Base-by-base conservation (phyloP, 1,140 invertebrate species). In the Ectropis grisescens region DNA sequence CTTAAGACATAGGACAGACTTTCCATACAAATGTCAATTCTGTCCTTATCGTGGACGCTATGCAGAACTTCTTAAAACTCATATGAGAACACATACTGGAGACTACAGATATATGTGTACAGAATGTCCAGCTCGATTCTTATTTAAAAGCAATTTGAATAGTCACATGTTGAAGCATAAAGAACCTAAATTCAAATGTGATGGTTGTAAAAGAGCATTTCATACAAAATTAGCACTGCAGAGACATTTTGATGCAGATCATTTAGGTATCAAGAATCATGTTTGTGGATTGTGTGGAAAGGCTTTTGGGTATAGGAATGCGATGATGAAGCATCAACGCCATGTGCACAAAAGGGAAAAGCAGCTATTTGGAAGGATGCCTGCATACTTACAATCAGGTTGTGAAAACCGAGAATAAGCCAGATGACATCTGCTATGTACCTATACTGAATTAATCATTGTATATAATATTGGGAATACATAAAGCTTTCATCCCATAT, bases 71-170 rank as follows among this genome's bases (percentile, higher is more conserved):
- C 41, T 85, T n/a, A 82, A 72, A 44, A 78, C 66, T 15, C 84
- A 84, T 37, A 82, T 84, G 69, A 50, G 80, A 26, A 76, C 68
- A 3, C 84, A 84, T 33, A 82, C 75, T 25, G 76, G 71, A 33
- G 84, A 79, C 51, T 83, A 75, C 29, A 66, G 74, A 15, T 85
- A 84, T 31, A 66, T 71, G 65, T 85, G 84, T 47, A 78, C 83
- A 14, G 65, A 82, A 57, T 85, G 84, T 38, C 69, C 70, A 1
- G 83, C 83, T 22, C 48, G 71, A 27, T 85, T 84, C 37, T 48
- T 82, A 3, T 83, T 82, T 38, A 82, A 80, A 36, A 82, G 82
- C 34, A 85, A 85, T 48, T 55, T 85, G 13, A 83, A 84, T 9
- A 72, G 69, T 30, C 84, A 85, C 35, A 56, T 67, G 45, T 49